Conservation (phyloP, 2,113 vertebrate species). For the Seriola quinqueradiata region DNA sequence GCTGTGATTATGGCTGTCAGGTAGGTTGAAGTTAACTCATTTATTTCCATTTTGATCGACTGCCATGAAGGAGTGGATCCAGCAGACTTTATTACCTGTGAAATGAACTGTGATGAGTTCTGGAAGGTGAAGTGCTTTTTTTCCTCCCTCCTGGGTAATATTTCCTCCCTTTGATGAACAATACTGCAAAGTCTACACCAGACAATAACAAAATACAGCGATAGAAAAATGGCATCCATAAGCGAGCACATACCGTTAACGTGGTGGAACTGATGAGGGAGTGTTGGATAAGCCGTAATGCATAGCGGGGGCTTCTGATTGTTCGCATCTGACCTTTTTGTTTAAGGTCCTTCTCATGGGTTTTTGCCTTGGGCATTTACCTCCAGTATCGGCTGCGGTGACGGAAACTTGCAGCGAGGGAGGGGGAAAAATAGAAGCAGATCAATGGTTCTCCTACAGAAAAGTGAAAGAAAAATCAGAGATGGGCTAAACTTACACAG, state of each 20-base stretch:
- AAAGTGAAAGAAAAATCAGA: background rate
- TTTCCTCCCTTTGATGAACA: constrained; percentile 65
- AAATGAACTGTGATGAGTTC: constrained; percentile 78
- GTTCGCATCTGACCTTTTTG: constrained; percentile 49
- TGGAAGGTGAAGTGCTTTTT: constrained; percentile 55
- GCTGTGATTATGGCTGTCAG: constrained; percentile 43
- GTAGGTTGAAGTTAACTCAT: constrained; percentile 47
- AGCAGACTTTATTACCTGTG: constrained; percentile 74
- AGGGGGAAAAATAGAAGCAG: background rate
- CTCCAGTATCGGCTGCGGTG: constrained; percentile 31
- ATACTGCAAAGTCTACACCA: constrained; percentile 23
- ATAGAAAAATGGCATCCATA: constrained; percentile 8
- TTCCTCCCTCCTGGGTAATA: constrained; percentile 20
- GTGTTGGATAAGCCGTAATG: constrained; percentile 18
- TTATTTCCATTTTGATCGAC: constrained; percentile 74
- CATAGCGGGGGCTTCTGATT: constrained; percentile 30
- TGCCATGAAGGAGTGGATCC: constrained; percentile 54
- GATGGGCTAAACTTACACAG: constrained; percentile 1
- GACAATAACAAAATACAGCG: constrained; percentile 24
- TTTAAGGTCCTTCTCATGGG: constrained; percentile 43
- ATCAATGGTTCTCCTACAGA: constrained; percentile 34
- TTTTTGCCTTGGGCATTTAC: constrained; percentile 27
- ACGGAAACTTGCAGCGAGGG: constrained; percentile 41
- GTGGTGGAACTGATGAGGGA: constrained; percentile 52
- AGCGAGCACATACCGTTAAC: constrained; percentile 12